Base-by-base conservation (phyloP, 2,888 invertebrate genomes). In the Hetaerina titia region DNA sequence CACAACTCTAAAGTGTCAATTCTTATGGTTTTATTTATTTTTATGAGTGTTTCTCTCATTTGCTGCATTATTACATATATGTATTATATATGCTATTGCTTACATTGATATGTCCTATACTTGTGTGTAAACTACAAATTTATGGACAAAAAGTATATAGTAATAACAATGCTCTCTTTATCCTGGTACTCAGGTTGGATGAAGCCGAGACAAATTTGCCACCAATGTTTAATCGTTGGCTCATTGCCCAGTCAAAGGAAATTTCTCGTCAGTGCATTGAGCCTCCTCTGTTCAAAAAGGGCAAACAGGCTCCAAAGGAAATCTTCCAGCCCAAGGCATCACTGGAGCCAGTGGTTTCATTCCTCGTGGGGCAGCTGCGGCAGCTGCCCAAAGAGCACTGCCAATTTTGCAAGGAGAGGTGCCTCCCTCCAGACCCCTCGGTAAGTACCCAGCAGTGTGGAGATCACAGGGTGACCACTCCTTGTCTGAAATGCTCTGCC, bases 261-360 rank as follows among this genome's bases (percentile, higher is more conserved):
- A 97, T 98, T 95, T 98, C 98, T 0, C 97, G 98, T 88, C 97
- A 97, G 96, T 98, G 98, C 96, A 97, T 98, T 0, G 98, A 98
- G 96, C 97, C 98, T 8, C 98, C 98, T 1, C 8, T 92, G 19
- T 31, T 92, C 45, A 92, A 92, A 56, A 92, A 92, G 69, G 92
- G 92, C 22, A 56, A 56, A 31, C 22, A 69, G 15, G 9, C 45
- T 2, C 4, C 25, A 45, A n/a, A 45, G 6, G 56, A 69, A 4
- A 97, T 97, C 25, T 98, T 98, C 96, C 96, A 97, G 95, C 97
- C 98, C 0, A 97, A 97, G 74, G 98, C 98, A 0, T 98, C 98
- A 22, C 96, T 98, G 87, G 97, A 97, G 95, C 97, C 97, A 88
- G 97, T 98, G 11, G 97, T 97, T 0, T 97, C 97, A 90, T 98